Conservation (phyloP, 2,888 invertebrate genomes). For the Sarcophaga caerulescens region DNA sequence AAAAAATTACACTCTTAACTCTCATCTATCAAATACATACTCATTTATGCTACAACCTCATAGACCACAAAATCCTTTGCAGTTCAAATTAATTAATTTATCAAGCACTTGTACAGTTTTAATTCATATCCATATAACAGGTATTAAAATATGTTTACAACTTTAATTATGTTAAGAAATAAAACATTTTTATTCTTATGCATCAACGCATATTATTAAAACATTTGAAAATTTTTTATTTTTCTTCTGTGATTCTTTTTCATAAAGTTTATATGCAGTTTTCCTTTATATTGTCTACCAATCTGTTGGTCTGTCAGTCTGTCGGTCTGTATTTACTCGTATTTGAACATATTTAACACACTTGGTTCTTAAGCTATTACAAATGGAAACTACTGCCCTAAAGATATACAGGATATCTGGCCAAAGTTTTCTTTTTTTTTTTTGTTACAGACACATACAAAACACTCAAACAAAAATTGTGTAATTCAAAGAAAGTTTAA, state of each 20-base stretch:
- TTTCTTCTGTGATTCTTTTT: neutral
- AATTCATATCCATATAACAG: conserved; percentile 19
- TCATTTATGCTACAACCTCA: too few species aligned
- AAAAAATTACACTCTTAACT: too few species aligned
- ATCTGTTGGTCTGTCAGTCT: neutral
- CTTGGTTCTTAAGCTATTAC: conserved; percentile 5
- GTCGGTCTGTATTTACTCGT: neutral
- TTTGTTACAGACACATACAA: neutral
- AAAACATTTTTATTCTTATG: neutral
- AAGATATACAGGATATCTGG: neutral
- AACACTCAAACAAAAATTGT: neutral
- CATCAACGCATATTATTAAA: neutral
- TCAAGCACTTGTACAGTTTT: neutral
- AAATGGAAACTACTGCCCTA: conserved; percentile 15
- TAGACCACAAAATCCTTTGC: too few species aligned
- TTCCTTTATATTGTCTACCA: neutral
- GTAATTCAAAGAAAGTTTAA: too few species aligned
- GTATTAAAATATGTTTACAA: conserved; percentile 23
- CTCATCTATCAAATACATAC: too few species aligned
- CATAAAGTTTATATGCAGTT: conserved; percentile 13
- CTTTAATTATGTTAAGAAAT: neutral
- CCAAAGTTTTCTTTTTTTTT: neutral
- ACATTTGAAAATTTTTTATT: neutral
- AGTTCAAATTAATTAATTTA: too few species aligned
- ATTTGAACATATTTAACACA: conserved; percentile 29